These are phyloP conservation scores for Mus minutoides DNA, from an alignment of 2,797 vertebrate genomes.

Conservation along the genomic window DNA sequence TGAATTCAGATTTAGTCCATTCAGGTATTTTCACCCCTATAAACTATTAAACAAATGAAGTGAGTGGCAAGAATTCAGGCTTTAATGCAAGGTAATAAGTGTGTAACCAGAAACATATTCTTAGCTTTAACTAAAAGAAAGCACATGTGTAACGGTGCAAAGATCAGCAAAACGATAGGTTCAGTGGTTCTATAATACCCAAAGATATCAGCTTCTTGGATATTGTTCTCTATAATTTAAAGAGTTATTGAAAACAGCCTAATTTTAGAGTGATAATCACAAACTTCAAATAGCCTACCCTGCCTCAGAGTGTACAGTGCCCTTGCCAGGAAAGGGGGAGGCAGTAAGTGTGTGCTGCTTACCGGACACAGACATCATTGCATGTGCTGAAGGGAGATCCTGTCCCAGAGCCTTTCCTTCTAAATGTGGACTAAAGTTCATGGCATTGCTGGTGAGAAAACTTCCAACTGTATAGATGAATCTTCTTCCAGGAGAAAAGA, in stretches of 20 bases:
- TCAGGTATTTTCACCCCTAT: constrained; percentile 28
- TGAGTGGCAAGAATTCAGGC: constrained; percentile 7
- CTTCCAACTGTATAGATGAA: background rate
- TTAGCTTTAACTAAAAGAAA: constrained; percentile 68
- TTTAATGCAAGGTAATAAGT: constrained; percentile 56
- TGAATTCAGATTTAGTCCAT: constrained; percentile 10
- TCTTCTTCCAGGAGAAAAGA: background rate
- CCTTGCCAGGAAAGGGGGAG: background rate
- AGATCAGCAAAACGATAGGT: constrained; percentile 54
- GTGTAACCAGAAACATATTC: constrained; percentile 63
- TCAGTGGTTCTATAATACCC: constrained; percentile 1
- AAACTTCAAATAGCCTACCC: constrained; percentile 4
- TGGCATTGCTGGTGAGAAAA: background rate
- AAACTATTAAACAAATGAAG: constrained; percentile 50
- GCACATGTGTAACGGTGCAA: constrained; percentile 62
- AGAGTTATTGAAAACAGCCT: constrained; percentile 65
- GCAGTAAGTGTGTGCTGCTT: background rate
- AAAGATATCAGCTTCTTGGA: constrained; percentile 1
- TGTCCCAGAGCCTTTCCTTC: background rate
- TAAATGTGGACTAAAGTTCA: background rate
- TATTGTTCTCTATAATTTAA: constrained; percentile 42
- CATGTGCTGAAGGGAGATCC: background rate
- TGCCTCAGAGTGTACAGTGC: constrained; percentile 17
- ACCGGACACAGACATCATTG: background rate
- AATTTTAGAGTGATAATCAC: constrained; percentile 50